These are phyloP conservation scores for Leptosomus discolor DNA, from an alignment of 2,113 vertebrate species.

Conservation along the genomic window DNA sequence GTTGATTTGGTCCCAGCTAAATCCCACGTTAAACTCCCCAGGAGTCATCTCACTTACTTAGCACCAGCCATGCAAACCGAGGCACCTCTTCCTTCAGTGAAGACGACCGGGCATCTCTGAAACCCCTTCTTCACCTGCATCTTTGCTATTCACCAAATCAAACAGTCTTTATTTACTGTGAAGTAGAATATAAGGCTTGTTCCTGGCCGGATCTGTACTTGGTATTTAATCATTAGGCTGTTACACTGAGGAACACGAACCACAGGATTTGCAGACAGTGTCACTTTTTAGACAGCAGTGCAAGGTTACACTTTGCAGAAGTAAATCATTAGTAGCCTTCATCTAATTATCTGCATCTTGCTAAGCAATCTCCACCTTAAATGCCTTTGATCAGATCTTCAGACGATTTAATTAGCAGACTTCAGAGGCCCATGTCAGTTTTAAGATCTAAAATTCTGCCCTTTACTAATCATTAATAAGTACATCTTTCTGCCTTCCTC, in stretches of 20 bases:
- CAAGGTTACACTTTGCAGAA: slow-evolving; percentile 2
- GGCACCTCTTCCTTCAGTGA: neutral
- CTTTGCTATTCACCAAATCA: neutral
- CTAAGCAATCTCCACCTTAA: slow-evolving; percentile 14
- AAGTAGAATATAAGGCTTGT: neutral
- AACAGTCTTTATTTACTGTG: neutral
- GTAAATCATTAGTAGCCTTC: slow-evolving; percentile 26
- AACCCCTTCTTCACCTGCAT: neutral
- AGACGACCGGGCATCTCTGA: neutral
- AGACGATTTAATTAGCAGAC: slow-evolving; percentile 23
- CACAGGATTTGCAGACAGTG: neutral
- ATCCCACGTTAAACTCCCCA: neutral
- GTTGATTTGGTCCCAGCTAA: neutral
- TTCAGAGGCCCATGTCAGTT: neutral
- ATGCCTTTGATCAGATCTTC: slow-evolving; percentile 32
- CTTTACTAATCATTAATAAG: neutral
- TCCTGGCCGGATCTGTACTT: neutral
- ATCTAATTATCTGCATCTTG: slow-evolving; percentile 40
- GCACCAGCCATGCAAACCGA: neutral
- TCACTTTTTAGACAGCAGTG: neutral
- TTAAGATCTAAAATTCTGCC: neutral
- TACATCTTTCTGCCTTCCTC: neutral
- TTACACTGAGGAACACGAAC: neutral
- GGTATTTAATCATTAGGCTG: neutral
- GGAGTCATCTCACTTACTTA: neutral